Conservation (phyloP, 2,797 vertebrate genomes). For the Serranus cabrilla region DNA sequence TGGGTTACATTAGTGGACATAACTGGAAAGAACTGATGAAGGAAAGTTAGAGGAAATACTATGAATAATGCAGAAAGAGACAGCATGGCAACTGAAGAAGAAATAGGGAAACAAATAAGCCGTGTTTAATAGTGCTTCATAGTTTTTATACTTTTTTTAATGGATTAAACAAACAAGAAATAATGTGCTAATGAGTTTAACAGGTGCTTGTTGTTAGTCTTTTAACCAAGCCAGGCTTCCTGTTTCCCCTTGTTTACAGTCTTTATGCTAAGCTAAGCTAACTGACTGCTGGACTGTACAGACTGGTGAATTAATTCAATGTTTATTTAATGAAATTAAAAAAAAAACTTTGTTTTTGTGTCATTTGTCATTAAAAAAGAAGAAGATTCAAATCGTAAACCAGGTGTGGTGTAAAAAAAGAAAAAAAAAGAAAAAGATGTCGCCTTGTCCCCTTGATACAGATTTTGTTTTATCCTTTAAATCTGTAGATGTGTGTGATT, state of each 20-base stretch:
- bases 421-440: too few relatives aligned
- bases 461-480: neutral
- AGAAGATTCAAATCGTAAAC: too few relatives aligned
- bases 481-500: neutral
- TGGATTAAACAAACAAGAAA: neutral
- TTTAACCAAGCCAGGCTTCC: too few relatives aligned
- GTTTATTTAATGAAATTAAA: too few relatives aligned
- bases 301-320: too few relatives aligned
- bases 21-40: constrained; percentile 2
- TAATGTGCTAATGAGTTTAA: neutral
- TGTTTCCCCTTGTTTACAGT: neutral
- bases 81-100: neutral
- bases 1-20: constrained; percentile 3
- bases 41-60: constrained; percentile 8
- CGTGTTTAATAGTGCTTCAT: neutral
- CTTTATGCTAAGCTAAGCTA: constrained; percentile 11
- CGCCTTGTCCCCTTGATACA: too few relatives aligned
- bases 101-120: neutral
- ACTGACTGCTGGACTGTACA: too few relatives aligned
- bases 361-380: too few relatives aligned
- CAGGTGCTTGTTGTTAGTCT: neutral
- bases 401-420: too few relatives aligned
- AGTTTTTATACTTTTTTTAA: neutral
- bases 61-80: neutral
- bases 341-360: too few relatives aligned